Evolutionary conservation across 2,797 vertebrate genomes (phyloP), one percentile per base, ranked within the genome.

Genomic region (Neomorphus geoffroyi): DNA sequence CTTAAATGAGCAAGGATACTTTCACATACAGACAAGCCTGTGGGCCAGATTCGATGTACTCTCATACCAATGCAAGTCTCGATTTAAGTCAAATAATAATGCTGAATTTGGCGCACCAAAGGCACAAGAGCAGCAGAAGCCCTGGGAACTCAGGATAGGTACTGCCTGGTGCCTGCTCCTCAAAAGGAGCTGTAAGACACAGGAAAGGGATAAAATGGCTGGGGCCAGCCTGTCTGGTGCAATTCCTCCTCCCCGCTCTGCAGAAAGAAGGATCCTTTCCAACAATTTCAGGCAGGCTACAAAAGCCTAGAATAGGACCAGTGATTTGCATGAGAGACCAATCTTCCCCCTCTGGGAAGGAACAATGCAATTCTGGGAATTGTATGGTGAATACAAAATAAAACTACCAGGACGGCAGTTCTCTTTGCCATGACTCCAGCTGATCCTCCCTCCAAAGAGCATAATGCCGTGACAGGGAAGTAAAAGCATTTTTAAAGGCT

Each of bases 291-390:
- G 65, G 78, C 94, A 64, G 17, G 71, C 77, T 90, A 97, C 91
- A 96, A 97, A 97, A 94, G 94, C 88, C 53, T 74, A 94, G 89
- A 96, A 95, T 96, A 97, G 83, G 89, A 90, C 85, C 87, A 93
- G 66, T 97, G 88, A 97, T 97, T 96, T 97, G 96, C 94, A 96
- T 96, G 96, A 96, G 80, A 96, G 80, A 94, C 90, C 80, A 96
- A 87, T 81, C 95, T 93, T 94, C 84, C 64, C 88, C 79, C 92
- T 94, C 82, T 94, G 92, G 46, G 93, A 93, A 81, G 83, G 60
- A 94, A 97, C 82, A 97, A 97, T 94, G 71, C 80, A 86, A 96
- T 96, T 93, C 93, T 94, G 88, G 92, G 94, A 94, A 95, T 86
- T 19, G 22, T 73, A 88, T 18, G 56, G 86, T 79, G 92, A 97